Evolutionary conservation across 2,888 invertebrate genomes (phyloP).

Genomic region (Dryobota labecula): DNA sequence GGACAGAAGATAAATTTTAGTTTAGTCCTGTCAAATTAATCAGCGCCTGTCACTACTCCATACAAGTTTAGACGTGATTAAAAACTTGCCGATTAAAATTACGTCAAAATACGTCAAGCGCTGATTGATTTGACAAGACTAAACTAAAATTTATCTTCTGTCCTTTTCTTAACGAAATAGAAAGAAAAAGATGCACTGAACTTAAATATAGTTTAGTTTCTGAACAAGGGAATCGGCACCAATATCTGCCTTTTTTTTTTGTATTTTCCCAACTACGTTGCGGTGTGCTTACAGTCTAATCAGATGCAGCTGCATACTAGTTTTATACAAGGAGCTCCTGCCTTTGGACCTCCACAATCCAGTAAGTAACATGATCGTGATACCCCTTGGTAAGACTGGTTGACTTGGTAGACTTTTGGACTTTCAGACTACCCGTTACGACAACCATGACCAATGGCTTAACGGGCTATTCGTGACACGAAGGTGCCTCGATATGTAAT

Average conservation of each 20-base stretch:
- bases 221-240: too few species aligned
- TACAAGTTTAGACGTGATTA: too few species aligned
- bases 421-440: background rate
- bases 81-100: too few species aligned
- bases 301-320: background rate
- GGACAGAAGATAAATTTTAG: too few species aligned
- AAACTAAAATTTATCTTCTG: too few species aligned
- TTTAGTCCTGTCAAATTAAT: too few species aligned
- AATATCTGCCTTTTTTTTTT: background rate
- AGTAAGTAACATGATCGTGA: background rate
- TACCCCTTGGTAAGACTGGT: background rate
- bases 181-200: too few species aligned
- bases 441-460: background rate
- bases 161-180: too few species aligned
- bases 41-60: too few species aligned
- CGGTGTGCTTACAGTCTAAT: background rate
- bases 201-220: too few species aligned
- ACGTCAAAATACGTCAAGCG: too few species aligned
- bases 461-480: background rate
- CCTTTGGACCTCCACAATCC: background rate
- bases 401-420: background rate
- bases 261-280: background rate
- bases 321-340: background rate
- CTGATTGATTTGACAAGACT: too few species aligned
- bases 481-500: background rate